These are phyloP conservation scores for Heliconius hermathena DNA, from an alignment of 1,140 invertebrate species.

Conservation along the genomic window DNA sequence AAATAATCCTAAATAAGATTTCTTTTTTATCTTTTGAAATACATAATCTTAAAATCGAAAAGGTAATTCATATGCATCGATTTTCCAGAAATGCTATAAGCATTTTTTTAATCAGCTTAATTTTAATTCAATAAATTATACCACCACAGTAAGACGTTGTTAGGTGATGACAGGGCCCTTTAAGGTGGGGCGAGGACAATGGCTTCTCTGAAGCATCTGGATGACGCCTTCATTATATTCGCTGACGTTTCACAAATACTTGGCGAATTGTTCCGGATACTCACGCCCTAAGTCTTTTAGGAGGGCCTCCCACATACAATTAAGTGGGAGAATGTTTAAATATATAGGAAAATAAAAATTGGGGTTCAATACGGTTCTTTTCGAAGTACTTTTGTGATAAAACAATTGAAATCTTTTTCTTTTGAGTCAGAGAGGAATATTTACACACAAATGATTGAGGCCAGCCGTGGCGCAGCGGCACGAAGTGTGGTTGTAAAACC, in stretches of 20 bases:
- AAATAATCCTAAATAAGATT: too few species aligned
- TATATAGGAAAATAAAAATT: neutral
- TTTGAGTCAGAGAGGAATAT: neutral
- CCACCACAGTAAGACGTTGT: slow-evolving; percentile 26
- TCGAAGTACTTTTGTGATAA: neutral
- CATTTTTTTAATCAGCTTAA: neutral
- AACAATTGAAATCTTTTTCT: neutral
- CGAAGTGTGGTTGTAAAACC: too few species aligned
- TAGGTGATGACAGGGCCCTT: slow-evolving; percentile 47
- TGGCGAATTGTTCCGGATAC: slow-evolving; percentile 41
- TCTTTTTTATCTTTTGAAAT: too few species aligned
- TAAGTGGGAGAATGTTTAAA: neutral
- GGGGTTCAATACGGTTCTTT: neutral
- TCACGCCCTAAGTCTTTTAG: slow-evolving; percentile 17
- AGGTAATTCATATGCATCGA: neutral
- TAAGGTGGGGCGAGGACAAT: slow-evolving; percentile 43
- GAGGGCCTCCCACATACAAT: slow-evolving; percentile 13
- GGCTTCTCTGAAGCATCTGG: slow-evolving; percentile 47
- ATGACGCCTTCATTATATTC: slow-evolving; percentile 65
- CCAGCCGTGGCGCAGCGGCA: too few species aligned
- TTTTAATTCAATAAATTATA: slow-evolving; percentile 27
- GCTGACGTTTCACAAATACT: slow-evolving; percentile 60
- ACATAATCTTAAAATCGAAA: too few species aligned
- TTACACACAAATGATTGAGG: neutral
- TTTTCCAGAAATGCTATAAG: neutral